Conservation (phyloP, 2,797 vertebrate genomes). For the Gambelia wislizenii region DNA sequence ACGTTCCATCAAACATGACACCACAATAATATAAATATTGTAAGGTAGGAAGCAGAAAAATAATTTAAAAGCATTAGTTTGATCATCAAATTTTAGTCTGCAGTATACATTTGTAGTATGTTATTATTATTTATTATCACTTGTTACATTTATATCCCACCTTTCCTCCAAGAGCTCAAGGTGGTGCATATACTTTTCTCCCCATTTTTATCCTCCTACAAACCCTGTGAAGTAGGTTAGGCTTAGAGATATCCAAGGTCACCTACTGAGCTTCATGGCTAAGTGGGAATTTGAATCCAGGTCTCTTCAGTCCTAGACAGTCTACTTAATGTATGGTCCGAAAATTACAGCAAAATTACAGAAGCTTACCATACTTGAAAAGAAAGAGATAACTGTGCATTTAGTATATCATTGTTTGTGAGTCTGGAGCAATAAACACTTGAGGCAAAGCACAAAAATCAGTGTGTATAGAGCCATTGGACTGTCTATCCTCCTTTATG, state of each 20-base stretch:
- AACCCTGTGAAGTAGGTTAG: neutral
- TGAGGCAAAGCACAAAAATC: too few species aligned
- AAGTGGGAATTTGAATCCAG: neutral
- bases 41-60: neutral
- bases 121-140: neutral
- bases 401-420: neutral
- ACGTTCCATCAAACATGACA: neutral
- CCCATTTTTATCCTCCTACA: neutral
- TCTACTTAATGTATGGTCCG: neutral
- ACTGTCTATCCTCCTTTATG: too few species aligned
- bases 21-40: neutral
- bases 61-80: constrained; percentile 9
- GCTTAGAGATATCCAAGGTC: neutral
- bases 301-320: neutral
- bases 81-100: neutral
- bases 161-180: neutral
- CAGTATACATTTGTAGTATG: neutral
- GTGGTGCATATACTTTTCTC: neutral
- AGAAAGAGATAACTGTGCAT: neutral
- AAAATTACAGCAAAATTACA: neutral
- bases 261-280: neutral
- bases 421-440: too few species aligned
- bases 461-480: too few species aligned
- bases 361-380: neutral
- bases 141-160: neutral